Evolutionary conservation across 2,113 vertebrate species (phyloP).

Genomic region (Poecile atricapillus): DNA sequence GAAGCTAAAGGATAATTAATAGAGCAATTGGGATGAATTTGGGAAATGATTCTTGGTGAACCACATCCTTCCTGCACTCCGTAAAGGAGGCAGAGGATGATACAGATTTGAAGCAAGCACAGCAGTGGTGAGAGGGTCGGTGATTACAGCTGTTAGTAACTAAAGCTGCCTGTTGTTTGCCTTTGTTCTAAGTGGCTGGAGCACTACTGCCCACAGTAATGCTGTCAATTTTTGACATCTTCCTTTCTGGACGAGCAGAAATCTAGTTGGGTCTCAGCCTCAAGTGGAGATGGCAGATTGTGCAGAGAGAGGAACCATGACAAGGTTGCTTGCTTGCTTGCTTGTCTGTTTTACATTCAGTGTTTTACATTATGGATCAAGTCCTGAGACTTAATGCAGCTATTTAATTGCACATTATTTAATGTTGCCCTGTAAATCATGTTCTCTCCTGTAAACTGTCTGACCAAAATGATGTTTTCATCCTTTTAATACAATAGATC

Average conservation of each 20-base stretch:
- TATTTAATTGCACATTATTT: neutral
- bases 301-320: neutral
- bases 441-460: neutral
- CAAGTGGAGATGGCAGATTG: neutral
- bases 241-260: neutral
- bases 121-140: neutral
- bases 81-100: neutral
- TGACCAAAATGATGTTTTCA: neutral
- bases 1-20: conserved; percentile 50
- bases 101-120: neutral
- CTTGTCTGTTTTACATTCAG: neutral
- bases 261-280: neutral
- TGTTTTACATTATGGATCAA: neutral
- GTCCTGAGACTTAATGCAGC: neutral
- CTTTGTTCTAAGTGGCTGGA: neutral
- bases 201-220: no score
- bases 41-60: conserved; percentile 57
- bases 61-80: conserved; percentile 62
- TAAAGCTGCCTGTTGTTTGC: neutral
- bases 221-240: neutral
- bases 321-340: neutral
- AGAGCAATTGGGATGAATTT: conserved; percentile 61
- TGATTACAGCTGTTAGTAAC: neutral
- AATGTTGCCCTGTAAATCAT: neutral
- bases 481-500: neutral